Base-by-base conservation (phyloP, 2,888 invertebrate species). In the Perithous albicinctus region DNA sequence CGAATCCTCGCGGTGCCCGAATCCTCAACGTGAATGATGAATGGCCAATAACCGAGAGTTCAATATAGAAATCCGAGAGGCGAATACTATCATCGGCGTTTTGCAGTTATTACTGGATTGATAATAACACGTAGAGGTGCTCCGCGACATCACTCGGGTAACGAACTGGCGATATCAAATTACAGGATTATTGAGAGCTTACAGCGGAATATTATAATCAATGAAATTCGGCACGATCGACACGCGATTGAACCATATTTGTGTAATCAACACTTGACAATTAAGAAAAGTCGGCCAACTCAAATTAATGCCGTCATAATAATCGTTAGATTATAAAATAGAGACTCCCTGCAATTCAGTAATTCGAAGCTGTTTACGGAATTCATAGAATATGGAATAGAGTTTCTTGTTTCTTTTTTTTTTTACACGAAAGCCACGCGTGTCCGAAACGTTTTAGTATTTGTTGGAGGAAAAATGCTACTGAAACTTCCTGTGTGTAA, bases 21-120 rank as follows among this genome's bases (percentile, higher is more conserved):
- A n/a, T 46, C 32, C 41, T 23, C 75, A 29, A n/a, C 32, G 59
- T 76, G 67, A 76, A 69, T 76, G 76, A 69, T 67, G 48, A 76
- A 76, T 69, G 35, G 61, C 26, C 41, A 32, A 43, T 56, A 46
- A n/a, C 12, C 32, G 54, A 1, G 56, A 43, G 5, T 46, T 46
- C 41, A 29, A 66, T 63, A 46, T 51, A 38, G 51, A 26, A 38
- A 29, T 10, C 7, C 70, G 41, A 38, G 26, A n/a, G 23, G 26
- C 38, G 18, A 56, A 70, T n/a, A 26, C 41, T n/a, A 23, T n/a
- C 23, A 41, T 70, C 23, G 15, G 10, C 54, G 54, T 56, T 41
- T 69, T 69, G 18, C 51, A 15, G 18, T 51, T 67, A 67, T 35
- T 35, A 12, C 67, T 2, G 38, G 20, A 54, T 8, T 10, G 20